Percentiles rank a stretch among this genome's conserved stretches.
Conservation (phyloP, 1,140 invertebrate genomes). For the Meloidogyne exigua region DNA sequence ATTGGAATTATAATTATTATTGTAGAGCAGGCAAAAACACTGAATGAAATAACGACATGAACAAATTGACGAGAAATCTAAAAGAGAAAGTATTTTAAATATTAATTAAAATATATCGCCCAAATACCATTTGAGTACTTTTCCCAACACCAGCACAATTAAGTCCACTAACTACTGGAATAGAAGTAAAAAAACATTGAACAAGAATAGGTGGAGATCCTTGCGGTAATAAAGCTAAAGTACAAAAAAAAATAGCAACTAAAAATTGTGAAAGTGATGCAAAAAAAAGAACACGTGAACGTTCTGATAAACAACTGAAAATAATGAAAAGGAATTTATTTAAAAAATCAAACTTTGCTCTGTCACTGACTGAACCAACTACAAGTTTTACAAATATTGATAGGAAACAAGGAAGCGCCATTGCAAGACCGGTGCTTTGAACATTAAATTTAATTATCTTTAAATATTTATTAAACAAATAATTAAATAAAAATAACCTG, state of each 20-base stretch:
- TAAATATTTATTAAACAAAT: background rate
- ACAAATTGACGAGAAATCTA: slow-evolving; percentile 44
- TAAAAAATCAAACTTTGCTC: background rate
- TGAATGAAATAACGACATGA: slow-evolving; percentile 40
- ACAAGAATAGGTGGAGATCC: slow-evolving; percentile 28
- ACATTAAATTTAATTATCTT: slow-evolving; percentile 45
- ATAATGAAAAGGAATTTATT: background rate
- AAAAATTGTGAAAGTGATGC: slow-evolving; percentile 47
- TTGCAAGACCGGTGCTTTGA: slow-evolving; percentile 48
- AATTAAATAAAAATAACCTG: slow-evolving; percentile 40
- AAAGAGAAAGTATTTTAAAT: background rate
- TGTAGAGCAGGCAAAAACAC: slow-evolving; percentile 24
- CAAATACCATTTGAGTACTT: slow-evolving; percentile 47
- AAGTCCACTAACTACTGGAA: slow-evolving; percentile 46
- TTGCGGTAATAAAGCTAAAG: slow-evolving; percentile 47
- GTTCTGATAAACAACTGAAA: slow-evolving; percentile 25
- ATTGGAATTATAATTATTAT: slow-evolving; percentile 30
- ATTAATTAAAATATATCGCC: background rate
- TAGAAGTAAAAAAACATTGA: slow-evolving; percentile 48
- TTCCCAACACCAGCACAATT: slow-evolving; percentile 44
- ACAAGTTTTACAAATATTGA: slow-evolving; percentile 44
- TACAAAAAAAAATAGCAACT: slow-evolving; percentile 53
- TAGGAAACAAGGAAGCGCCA: slow-evolving; percentile 43
- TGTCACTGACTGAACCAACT: slow-evolving; percentile 48
- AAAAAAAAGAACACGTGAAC: slow-evolving; percentile 18